Conservation (phyloP, 92 coral and sea anemone genomes). For the Actinostola sp. region DNA sequence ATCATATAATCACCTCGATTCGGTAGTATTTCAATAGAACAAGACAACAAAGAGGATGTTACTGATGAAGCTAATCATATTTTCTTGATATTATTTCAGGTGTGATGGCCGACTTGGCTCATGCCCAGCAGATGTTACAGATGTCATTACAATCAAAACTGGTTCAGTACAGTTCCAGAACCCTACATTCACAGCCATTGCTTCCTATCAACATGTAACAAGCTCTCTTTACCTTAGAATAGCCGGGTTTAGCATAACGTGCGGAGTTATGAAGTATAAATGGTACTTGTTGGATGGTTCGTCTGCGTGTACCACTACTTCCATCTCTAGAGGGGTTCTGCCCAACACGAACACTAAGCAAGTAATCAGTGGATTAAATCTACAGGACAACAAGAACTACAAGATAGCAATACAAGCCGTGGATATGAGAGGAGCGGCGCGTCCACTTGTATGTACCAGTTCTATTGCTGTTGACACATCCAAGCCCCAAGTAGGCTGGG, state of each 20-base stretch:
- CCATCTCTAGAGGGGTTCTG: conserved; percentile 31
- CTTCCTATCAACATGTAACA: conserved; percentile 68
- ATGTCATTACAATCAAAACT: conserved; percentile 57
- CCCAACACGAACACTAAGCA: conserved; percentile 36
- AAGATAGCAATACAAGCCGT: conserved; percentile 81
- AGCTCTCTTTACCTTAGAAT: conserved; percentile 68
- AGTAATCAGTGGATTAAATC: conserved; percentile 60
- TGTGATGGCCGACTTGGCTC: conserved; percentile 91
- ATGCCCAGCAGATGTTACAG: conserved; percentile 74
- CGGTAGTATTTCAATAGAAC: too few species aligned
- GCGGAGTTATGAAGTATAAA: conserved; percentile 70
- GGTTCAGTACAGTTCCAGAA: conserved; percentile 70
- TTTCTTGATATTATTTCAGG: conserved; percentile 28
- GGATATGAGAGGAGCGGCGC: conserved; percentile 55
- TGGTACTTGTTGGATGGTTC: conserved; percentile 71
- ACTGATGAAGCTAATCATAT: neutral
- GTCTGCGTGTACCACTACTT: conserved; percentile 5
- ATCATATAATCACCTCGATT: too few species aligned
- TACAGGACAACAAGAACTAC: conserved; percentile 63
- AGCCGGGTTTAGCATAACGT: conserved; percentile 63
- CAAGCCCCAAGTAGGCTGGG: conserved; percentile 86
- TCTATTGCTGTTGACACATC: conserved; percentile 80
- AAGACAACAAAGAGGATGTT: conserved; percentile 8
- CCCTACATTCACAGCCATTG: conserved; percentile 42
- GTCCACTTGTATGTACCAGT: conserved; percentile 73